A percentile compares a stretch with the other conserved stretches of the same genome.
Evolutionary conservation across 2,888 invertebrate species (phyloP).

Genomic region (Ochropleura leucogaster): DNA sequence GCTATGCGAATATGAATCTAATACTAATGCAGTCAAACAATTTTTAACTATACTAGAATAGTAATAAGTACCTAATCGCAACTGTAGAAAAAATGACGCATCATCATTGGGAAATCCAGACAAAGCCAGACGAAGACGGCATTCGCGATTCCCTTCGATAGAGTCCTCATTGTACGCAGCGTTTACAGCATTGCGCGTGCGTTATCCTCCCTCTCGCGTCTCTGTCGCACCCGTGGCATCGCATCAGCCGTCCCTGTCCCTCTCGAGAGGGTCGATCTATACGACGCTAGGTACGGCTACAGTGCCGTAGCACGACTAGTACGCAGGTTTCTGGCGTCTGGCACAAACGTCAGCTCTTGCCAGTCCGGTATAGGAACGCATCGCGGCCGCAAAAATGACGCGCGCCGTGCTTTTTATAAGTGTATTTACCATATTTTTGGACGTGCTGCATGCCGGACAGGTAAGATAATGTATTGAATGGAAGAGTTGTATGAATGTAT

Average conservation of each 20-base stretch:
- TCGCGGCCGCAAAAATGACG: conserved; percentile 91
- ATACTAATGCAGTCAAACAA: conserved; percentile 35
- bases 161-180: conserved; percentile 84
- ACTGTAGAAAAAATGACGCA: conserved; percentile 82
- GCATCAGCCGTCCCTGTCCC: conserved; percentile 75
- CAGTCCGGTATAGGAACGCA: conserved; percentile 80
- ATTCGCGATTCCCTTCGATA: conserved; percentile 85
- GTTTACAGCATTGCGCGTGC: conserved; percentile 87
- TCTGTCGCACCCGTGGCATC: conserved; percentile 68
- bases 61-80: conserved; percentile 62
- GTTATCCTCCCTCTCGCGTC: conserved; percentile 82
- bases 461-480: conserved; percentile 79
- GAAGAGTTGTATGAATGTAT: conserved; percentile 59
- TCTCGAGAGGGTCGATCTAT: conserved; percentile 89
- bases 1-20: conserved; percentile 21
- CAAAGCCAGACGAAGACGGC: conserved; percentile 87
- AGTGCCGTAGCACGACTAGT: conserved; percentile 85
- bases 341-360: conserved; percentile 81
- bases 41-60: conserved; percentile 60
- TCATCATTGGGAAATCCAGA: conserved; percentile 88
- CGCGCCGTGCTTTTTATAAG: conserved; percentile 91
- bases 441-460: conserved; percentile 90
- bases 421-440: conserved; percentile 91
- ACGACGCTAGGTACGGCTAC: conserved; percentile 88
- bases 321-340: conserved; percentile 88